Percentiles rank a stretch among this genome's conserved stretches.
phyloP scores from a whole-genome alignment of 2,113 vertebrate genomes.

The Poicephalus gulielmi region DNA sequence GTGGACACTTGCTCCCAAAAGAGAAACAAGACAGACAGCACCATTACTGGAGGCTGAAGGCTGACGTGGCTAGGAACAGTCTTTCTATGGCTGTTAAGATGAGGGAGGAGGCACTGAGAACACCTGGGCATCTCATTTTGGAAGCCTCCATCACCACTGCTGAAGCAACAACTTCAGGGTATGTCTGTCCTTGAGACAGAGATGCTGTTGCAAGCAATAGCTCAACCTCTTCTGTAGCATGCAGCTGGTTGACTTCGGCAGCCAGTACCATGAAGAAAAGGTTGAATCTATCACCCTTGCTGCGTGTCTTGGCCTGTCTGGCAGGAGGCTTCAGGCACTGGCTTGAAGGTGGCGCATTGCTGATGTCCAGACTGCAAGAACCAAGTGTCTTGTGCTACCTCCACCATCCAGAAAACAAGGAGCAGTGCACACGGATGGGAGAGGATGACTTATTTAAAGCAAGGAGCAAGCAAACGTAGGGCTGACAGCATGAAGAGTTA shows the following conservation, averaged over 20 bases:
- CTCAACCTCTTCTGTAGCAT: background rate
- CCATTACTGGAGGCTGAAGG: background rate
- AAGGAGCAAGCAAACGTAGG: background rate
- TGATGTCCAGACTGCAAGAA: background rate
- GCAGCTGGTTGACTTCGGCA: fast-evolving
- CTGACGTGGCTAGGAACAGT: fast-evolving
- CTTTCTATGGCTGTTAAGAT: background rate
- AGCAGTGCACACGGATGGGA: background rate
- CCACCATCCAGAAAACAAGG: background rate
- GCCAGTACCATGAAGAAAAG: background rate
- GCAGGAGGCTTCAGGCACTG: background rate
- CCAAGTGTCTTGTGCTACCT: background rate
- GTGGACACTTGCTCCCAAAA: background rate
- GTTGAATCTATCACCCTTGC: background rate
- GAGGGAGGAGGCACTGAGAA: background rate
- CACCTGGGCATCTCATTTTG: background rate
- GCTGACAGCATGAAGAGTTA: background rate
- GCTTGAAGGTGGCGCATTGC: background rate
- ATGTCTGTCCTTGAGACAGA: background rate
- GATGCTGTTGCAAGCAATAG: background rate
- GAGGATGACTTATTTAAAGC: background rate
- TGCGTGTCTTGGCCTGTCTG: background rate
- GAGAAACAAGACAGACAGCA: background rate
- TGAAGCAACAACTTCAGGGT: background rate
- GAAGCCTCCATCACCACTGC: background rate